A percentile compares a stretch with the other conserved stretches of the same genome.
Evolutionary conservation across 2,888 invertebrate genomes (phyloP).

Genomic region (Leptura quadrifasciata): DNA sequence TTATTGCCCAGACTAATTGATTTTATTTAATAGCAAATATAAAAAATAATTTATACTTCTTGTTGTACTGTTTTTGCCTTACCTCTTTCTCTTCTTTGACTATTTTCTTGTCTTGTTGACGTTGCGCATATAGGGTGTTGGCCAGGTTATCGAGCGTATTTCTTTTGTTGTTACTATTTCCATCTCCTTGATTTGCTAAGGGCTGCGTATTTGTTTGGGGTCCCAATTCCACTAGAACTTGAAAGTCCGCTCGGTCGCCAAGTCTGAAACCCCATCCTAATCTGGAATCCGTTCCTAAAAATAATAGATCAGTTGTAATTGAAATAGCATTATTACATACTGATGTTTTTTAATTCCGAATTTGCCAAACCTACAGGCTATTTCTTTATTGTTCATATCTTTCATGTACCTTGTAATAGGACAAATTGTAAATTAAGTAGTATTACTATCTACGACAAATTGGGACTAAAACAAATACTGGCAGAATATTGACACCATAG

Average conservation of each 20-base stretch:
- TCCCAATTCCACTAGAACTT: constrained; percentile 84
- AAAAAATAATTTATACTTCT: too few species aligned
- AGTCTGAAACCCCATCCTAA: constrained; percentile 87
- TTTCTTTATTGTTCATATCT: too few species aligned
- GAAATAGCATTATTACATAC: background rate
- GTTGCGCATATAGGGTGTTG: constrained; percentile 69
- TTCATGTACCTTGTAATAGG: too few species aligned
- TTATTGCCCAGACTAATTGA: too few species aligned
- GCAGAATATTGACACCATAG: too few species aligned
- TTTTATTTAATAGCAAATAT: too few species aligned
- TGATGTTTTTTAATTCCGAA: background rate
- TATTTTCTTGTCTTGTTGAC: constrained; percentile 72
- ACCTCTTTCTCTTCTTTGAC: constrained; percentile 48
- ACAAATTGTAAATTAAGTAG: too few species aligned
- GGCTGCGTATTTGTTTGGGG: constrained; percentile 86
- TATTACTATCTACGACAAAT: too few species aligned
- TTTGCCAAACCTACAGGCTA: too few species aligned
- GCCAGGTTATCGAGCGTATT: constrained; percentile 71
- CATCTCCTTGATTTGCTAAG: constrained; percentile 75
- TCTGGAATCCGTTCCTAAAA: constrained; percentile 86
- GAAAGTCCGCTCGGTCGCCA: constrained; percentile 89
- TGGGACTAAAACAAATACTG: too few species aligned
- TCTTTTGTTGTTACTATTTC: constrained; percentile 71
- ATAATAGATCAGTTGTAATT: background rate
- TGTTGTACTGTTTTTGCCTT: constrained; percentile 60